Base-by-base conservation (phyloP, 2,113 vertebrate species). In the Equus quagga region DNA sequence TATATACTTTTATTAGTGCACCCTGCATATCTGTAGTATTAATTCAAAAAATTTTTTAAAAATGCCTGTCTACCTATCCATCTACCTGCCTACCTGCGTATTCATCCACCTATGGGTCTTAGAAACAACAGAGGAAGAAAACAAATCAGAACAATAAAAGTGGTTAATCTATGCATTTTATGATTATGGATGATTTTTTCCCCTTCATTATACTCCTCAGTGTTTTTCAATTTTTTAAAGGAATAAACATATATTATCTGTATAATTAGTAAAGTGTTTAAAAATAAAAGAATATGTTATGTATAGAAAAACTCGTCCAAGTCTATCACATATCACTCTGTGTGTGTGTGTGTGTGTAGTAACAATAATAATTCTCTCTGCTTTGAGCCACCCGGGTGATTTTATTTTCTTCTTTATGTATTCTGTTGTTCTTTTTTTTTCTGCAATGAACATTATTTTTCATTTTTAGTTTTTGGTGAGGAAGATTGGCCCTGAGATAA, bases 271-370 rank as follows among this genome's bases (percentile, higher is more conserved):
- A 80, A 78, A 70, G 19, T 51, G 4, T 23, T 89, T 81, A 75
- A 94, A 85, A 94, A 88, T 65, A 91, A 96, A 78, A 67, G 31
- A 70, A 91, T 79, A 58, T 28, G 21, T 44, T 23, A 54, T 36
- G 5, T 64, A 26, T 26, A 64, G 28, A 89, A 94, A 89, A 79
- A 85, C 21, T 65, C n/a, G 60, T 24, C 28, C 33, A 67, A 14
- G 72, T 78, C 49, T 28, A 51, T 51, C 49, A 49, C 12, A 69
- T 84, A 28, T 56, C 56, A 58, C 13, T 58, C 13, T 73, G 26
- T 85, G 36, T 62, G 5, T 51, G 14, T 80, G 58, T 26, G 21
- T 56, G 11, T 58, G 17, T 62, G 21, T 3, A 58, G 36, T 6
- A 31, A 3, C 13, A n/a, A 15, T 44, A 51, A 51, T 26, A 44